Evolutionary conservation across 2,888 invertebrate species (phyloP).

Genomic region (Adineta ricciae): DNA sequence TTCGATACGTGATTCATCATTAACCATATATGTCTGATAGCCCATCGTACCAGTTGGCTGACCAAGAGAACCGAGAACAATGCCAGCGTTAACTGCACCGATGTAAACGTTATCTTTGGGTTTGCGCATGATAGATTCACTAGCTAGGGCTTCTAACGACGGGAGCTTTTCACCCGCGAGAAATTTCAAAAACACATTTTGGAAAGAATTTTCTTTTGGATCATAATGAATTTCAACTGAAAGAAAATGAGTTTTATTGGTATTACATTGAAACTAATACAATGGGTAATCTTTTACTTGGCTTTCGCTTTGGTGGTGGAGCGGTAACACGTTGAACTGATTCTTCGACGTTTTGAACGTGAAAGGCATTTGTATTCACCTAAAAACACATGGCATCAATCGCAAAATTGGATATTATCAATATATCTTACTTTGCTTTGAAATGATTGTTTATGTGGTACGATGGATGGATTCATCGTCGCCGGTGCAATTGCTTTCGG

Average conservation of each 20-base stretch:
- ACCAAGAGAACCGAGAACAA: neutral
- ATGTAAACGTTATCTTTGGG: slow-evolving; percentile 27
- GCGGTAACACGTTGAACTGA: slow-evolving; percentile 31
- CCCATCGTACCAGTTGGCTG: neutral
- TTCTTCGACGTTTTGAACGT: slow-evolving; percentile 26
- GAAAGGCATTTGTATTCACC: neutral
- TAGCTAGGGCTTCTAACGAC: slow-evolving; percentile 26
- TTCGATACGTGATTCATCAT: slow-evolving; percentile 18
- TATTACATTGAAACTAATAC: no score
- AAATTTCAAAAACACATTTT: slow-evolving; percentile 30
- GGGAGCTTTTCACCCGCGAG: slow-evolving; percentile 33
- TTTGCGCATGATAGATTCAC: slow-evolving; percentile 27
- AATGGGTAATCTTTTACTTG: slow-evolving; percentile 15
- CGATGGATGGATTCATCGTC: neutral
- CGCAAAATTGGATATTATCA: neutral
- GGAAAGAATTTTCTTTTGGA: slow-evolving; percentile 19
- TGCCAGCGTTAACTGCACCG: neutral
- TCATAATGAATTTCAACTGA: slow-evolving; percentile 11
- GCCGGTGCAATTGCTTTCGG: neutral
- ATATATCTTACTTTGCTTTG: neutral
- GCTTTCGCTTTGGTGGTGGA: slow-evolving; percentile 33
- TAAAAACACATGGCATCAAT: neutral
- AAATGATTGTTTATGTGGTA: slow-evolving; percentile 18
- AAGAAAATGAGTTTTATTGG: neutral
- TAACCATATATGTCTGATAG: neutral